Evolutionary conservation across 2,888 invertebrate species (phyloP), one percentile per base, ranked within the genome.

Genomic region (Nephrotoma flavescens): DNA sequence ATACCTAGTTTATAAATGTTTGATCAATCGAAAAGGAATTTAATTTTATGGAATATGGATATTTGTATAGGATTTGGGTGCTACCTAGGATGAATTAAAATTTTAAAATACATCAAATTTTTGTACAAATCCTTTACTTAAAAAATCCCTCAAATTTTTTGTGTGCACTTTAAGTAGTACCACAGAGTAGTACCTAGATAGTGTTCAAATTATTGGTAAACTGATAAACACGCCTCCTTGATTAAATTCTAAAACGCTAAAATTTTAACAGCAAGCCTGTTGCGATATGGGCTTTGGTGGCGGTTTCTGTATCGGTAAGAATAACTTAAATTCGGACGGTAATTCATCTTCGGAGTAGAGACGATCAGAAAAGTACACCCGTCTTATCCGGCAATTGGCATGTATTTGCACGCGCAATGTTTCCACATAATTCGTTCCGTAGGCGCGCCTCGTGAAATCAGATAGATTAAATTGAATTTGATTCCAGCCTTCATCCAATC

Each of bases 361-460:
- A 90, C 98, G 94, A 91, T 97, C 97, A n/a, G 96, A 96, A 91
- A 97, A 97, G 91, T 97, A 97, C 89, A 93, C 96, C 92, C 98
- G 93, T 89, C 98, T 94, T 88, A 99, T 96, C 89, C 98, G 94
- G 90, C 98, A 98, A 92, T 99, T 99, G 71, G 98, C 98, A 92
- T 99, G 98, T 89, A 99, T 96, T 93, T 98, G 96, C 87, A 99
- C 96, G 89, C 98, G 93, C 84, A 94, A 93, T 1, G 98, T 98
- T 92, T 98, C 98, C 87, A 98, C 96, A 92, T 98, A 98, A 91
- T 97, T 97, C 12, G 98, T 98, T n/a, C 98, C 98, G 90, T 99
- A 99, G 0, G 98, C 98, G 89, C 98, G 93, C 89, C 97, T 93
- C 6, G 97, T 98, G 91, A 98, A 98, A 92, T 99, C 98, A 4